Base-by-base conservation (phyloP, 64 coral and sea anemone genomes). In the Exaiptasia diaphana region DNA sequence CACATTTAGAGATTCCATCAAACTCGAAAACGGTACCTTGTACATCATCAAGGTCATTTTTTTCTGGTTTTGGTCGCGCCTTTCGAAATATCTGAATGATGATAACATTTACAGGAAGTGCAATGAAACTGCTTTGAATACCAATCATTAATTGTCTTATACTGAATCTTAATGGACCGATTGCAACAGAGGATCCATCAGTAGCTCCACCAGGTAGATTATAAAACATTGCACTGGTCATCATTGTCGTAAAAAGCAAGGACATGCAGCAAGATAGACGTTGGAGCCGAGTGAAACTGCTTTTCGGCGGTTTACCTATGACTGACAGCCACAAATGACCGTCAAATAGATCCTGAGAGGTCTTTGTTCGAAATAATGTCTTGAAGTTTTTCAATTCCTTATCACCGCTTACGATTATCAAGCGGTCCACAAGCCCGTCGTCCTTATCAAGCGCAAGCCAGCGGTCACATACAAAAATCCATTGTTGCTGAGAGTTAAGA, bases 261-360 rank as follows among this genome's bases (percentile, higher is more conserved):
- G 75, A 80, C 76, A 88, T 55, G 35, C 86, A 88, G 14, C 86
- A 88, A 3, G 86, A 54, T n/a, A 79, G 17, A 60, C 86, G 46
- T 41, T 82, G 87, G 50, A 90, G 75, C 28, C 87, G 87, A 10
- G 87, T 90, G 20, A 90, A 90, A 11, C 8, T 64, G 74, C 87
- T 90, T 20, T 90, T 82, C 0, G 87, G 69, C 18, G 87, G 78
- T 65, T 82, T 90, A 9, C 20, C 58, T 17, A 82, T 32, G 6
- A 82, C 87, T 1, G 87, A 90, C 20, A 90, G 26, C 87, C 87
- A 90, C 38, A 90, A 34, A 45, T 90, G 87, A 4, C 87, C 87
- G 52, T 90, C 87, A 64, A 73, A 64, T 5, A 90, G 55, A 24
- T 63, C 78, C 26, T 64, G 25, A 0, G 78, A 63, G 11, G 79